Evolutionary conservation across 2,888 invertebrate species (phyloP).

Genomic region (Andricus curvator): DNA sequence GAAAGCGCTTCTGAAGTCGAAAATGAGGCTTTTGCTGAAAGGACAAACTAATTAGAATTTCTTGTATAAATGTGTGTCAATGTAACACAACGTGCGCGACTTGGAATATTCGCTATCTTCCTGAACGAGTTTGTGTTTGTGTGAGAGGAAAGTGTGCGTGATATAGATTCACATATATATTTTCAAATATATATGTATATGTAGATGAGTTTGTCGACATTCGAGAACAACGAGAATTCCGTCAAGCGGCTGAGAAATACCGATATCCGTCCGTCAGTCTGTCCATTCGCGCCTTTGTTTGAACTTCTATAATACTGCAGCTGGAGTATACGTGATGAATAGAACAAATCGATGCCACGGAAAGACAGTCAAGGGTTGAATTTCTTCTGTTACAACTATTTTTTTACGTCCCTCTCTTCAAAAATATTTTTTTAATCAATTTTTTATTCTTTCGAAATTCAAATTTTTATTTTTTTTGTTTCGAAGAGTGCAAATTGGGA

Average conservation of each 20-base stretch:
- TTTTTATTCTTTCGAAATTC: neutral
- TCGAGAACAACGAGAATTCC: constrained; percentile 56
- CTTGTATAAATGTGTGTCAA: constrained; percentile 6
- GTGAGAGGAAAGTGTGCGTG: neutral
- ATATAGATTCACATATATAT: neutral
- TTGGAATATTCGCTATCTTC: constrained; percentile 22
- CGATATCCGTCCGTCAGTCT: constrained; percentile 61
- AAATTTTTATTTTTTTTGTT: too few species aligned
- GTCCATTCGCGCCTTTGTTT: constrained; percentile 55
- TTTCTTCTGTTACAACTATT: neutral
- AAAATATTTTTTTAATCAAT: neutral
- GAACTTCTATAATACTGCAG: constrained; percentile 17
- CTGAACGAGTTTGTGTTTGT: neutral
- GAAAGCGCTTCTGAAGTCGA: neutral
- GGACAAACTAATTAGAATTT: constrained; percentile 32
- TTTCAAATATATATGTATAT: constrained; percentile 6
- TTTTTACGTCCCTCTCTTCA: neutral
- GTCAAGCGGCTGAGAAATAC: constrained; percentile 61
- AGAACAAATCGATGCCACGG: constrained; percentile 33
- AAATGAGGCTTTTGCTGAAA: neutral
- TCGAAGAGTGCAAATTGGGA: too few species aligned
- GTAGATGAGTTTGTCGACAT: constrained; percentile 37
- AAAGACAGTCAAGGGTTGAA: constrained; percentile 21
- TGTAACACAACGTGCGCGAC: neutral
- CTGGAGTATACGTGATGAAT: constrained; percentile 8